Evolutionary conservation across 1,140 invertebrate genomes (phyloP).

Genomic region (Drosophila teissieri): DNA sequence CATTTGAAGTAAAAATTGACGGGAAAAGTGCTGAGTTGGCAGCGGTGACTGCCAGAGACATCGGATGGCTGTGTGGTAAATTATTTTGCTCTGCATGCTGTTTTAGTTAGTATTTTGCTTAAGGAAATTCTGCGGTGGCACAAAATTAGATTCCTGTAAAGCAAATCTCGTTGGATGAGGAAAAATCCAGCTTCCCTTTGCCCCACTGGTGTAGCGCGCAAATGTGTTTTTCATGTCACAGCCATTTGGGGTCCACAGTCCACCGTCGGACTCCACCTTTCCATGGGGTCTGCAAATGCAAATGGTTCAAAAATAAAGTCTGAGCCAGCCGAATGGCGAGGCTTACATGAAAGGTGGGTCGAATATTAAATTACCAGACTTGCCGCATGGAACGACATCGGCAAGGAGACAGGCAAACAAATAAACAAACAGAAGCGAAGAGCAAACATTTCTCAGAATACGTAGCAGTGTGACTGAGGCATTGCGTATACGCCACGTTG

Average conservation of each 20-base stretch:
- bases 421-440: constrained; percentile 12
- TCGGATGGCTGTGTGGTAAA: no score
- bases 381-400: constrained; percentile 3
- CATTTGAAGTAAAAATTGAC: no score
- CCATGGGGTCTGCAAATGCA: constrained; percentile 14
- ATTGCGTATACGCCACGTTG: constrained; percentile 75
- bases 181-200: neutral
- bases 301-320: constrained; percentile 27
- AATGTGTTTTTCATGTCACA: constrained; percentile 45
- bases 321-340: constrained; percentile 3
- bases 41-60: no score
- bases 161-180: constrained; percentile 27
- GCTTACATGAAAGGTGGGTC: neutral
- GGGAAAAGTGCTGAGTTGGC: no score
- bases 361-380: constrained; percentile 63
- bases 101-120: constrained; percentile 4
- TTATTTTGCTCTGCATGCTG: neutral
- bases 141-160: constrained; percentile 28
- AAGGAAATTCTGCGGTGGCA: constrained; percentile 10
- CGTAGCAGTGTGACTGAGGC: constrained; percentile 18
- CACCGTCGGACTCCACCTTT: constrained; percentile 35
- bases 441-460: constrained; percentile 37
- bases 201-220: constrained; percentile 8
- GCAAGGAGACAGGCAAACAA: constrained; percentile 1
- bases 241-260: constrained; percentile 1